These are phyloP conservation scores for Microchrysa polita DNA, from an alignment of 2,888 invertebrate species.

Conservation along the genomic window DNA sequence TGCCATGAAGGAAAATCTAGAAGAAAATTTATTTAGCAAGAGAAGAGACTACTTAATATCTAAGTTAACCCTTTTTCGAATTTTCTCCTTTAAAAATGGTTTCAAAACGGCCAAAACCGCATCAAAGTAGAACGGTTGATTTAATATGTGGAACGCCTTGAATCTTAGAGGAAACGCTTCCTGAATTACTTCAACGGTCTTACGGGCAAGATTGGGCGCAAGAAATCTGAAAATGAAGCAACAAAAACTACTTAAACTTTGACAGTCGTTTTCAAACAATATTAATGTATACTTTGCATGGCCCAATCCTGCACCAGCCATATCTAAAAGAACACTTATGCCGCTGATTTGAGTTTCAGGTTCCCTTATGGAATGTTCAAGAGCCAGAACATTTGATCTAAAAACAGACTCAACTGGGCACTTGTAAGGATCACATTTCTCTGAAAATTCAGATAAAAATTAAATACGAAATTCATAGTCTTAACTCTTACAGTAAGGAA, in stretches of 20 bases:
- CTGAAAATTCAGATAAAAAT: constrained; percentile 53
- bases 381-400: constrained; percentile 66
- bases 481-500: too few relatives aligned
- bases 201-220: constrained; percentile 65
- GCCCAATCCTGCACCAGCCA: constrained; percentile 65
- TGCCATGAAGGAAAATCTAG: constrained; percentile 74
- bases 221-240: constrained; percentile 54
- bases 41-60: too few relatives aligned
- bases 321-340: constrained; percentile 61
- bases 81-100: constrained; percentile 72
- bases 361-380: constrained; percentile 67
- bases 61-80: constrained; percentile 65
- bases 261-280: background rate
- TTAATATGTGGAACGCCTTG: constrained; percentile 75
- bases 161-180: constrained; percentile 73
- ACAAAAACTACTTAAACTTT: background rate
- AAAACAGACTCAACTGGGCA: constrained; percentile 67
- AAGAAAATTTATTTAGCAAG: too few relatives aligned
- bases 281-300: constrained; percentile 61
- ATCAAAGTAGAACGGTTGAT: constrained; percentile 81
- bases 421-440: constrained; percentile 65
- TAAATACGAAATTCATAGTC: too few relatives aligned
- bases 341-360: constrained; percentile 68
- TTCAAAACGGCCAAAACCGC: constrained; percentile 78
- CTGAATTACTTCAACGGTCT: constrained; percentile 66